phyloP scores from a whole-genome alignment of 2,888 invertebrate species.

The Polia nebulosa region DNA sequence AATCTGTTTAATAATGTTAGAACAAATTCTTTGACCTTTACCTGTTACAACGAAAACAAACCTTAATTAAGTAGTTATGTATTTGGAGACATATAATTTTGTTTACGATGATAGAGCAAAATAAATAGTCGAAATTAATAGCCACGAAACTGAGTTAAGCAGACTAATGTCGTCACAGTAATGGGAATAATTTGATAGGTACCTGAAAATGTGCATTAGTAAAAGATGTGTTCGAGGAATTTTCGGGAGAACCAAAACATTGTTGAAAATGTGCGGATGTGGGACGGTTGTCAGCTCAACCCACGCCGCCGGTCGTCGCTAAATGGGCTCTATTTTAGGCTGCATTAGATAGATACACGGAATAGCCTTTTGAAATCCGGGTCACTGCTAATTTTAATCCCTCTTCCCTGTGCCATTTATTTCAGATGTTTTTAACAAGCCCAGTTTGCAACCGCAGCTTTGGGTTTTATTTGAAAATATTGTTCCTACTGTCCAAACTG shows the following conservation, averaged over 20 bases:
- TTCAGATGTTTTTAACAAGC: slow-evolving; percentile 69
- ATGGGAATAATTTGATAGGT: neutral
- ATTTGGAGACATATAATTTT: slow-evolving; percentile 3
- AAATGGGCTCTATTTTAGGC: slow-evolving; percentile 78
- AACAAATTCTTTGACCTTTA: slow-evolving; percentile 33
- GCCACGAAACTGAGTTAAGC: neutral
- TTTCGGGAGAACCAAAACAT: slow-evolving; percentile 67
- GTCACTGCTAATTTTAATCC: slow-evolving; percentile 75
- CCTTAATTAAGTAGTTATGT: slow-evolving; percentile 9
- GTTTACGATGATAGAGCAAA: slow-evolving; percentile 8
- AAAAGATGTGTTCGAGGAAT: slow-evolving; percentile 61
- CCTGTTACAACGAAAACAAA: slow-evolving; percentile 1
- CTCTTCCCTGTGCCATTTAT: slow-evolving; percentile 68
- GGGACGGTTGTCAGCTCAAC: slow-evolving; percentile 68
- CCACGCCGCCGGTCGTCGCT: slow-evolving; percentile 66
- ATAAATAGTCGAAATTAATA: neutral
- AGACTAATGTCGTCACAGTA: neutral
- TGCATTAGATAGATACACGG: slow-evolving; percentile 70
- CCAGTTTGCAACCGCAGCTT: slow-evolving; percentile 26
- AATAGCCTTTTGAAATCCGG: slow-evolving; percentile 73
- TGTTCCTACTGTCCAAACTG: neutral
- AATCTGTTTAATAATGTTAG: slow-evolving; percentile 15
- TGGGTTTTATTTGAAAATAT: slow-evolving; percentile 25
- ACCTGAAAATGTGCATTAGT: slow-evolving; percentile 52
- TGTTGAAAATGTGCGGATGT: slow-evolving; percentile 69